A percentile compares a stretch with the other conserved stretches of the same genome.
phyloP scores from a whole-genome alignment of 2,797 vertebrate species.

The Brachyrhaphis roseni region DNA sequence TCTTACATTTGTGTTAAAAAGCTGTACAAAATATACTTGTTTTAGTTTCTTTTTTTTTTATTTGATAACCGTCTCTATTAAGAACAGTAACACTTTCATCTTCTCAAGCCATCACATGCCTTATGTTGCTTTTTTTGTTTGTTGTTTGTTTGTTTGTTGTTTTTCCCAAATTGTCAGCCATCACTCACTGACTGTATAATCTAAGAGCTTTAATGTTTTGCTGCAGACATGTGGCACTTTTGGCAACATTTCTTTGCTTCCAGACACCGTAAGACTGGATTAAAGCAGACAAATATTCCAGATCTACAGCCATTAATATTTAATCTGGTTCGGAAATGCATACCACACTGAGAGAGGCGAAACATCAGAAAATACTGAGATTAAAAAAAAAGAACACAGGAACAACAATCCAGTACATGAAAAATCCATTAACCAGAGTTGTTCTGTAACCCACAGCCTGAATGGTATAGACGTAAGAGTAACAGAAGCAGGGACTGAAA shows the following conservation, averaged over 20 bases:
- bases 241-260: background rate
- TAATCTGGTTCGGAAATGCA: conserved; percentile 40
- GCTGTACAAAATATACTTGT: background rate
- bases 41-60: background rate
- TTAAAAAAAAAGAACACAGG: conserved; percentile 8
- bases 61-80: conserved; percentile 4
- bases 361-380: conserved; percentile 31
- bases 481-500: conserved; percentile 43
- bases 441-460: conserved; percentile 26
- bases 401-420: conserved; percentile 32
- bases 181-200: conserved; percentile 15
- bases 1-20: conserved; percentile 15
- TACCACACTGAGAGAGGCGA: conserved; percentile 14
- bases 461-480: conserved; percentile 33
- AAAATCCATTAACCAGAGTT: conserved; percentile 52
- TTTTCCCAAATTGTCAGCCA: conserved; percentile 41
- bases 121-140: conserved; percentile 24
- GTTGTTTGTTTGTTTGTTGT: background rate
- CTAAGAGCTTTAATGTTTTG: background rate
- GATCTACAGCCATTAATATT: conserved; percentile 37
- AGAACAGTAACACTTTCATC: conserved; percentile 31
- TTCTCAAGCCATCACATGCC: conserved; percentile 40
- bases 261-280: background rate
- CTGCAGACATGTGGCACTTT: background rate
- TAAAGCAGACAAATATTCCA: conserved; percentile 38